phyloP scores from a whole-genome alignment of 1,140 invertebrate genomes.

The Drosophila lowei region DNA sequence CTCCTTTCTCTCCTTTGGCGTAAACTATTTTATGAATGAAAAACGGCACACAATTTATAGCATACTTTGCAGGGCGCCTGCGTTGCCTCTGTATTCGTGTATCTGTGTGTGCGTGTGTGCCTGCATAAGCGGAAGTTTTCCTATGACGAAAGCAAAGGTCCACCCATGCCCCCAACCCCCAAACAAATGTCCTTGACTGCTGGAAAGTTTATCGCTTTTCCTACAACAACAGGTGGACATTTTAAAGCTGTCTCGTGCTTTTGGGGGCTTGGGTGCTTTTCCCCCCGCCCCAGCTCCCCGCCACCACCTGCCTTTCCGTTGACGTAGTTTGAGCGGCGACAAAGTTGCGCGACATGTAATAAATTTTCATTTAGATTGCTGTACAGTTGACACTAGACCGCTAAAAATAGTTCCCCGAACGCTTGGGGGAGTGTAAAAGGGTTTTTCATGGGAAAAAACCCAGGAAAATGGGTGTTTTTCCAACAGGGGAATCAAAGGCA shows the following conservation, averaged over 20 bases:
- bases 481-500: too few relatives aligned
- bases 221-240: slow-evolving; percentile 65
- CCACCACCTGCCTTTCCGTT: slow-evolving; percentile 28
- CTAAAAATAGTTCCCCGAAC: slow-evolving; percentile 30
- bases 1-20: slow-evolving; percentile 37
- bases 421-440: too few relatives aligned
- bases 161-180: neutral
- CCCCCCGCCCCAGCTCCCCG: slow-evolving; percentile 18
- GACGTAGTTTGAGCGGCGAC: slow-evolving; percentile 51
- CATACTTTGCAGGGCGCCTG: slow-evolving; percentile 73
- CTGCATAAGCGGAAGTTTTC: slow-evolving; percentile 30
- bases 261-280: slow-evolving; percentile 7
- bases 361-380: slow-evolving; percentile 54
- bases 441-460: too few relatives aligned
- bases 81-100: slow-evolving; percentile 34
- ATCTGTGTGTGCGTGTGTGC: slow-evolving; percentile 21
- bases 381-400: slow-evolving; percentile 37
- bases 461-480: too few relatives aligned
- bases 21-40: slow-evolving; percentile 63
- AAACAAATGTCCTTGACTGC: slow-evolving; percentile 60
- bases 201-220: slow-evolving; percentile 30
- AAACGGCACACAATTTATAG: slow-evolving; percentile 58
- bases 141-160: slow-evolving; percentile 69
- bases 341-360: slow-evolving; percentile 40
- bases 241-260: slow-evolving; percentile 31